These are phyloP conservation scores for Sorex fumeus DNA, from an alignment of 2,113 vertebrate genomes.

Conservation along the genomic window DNA sequence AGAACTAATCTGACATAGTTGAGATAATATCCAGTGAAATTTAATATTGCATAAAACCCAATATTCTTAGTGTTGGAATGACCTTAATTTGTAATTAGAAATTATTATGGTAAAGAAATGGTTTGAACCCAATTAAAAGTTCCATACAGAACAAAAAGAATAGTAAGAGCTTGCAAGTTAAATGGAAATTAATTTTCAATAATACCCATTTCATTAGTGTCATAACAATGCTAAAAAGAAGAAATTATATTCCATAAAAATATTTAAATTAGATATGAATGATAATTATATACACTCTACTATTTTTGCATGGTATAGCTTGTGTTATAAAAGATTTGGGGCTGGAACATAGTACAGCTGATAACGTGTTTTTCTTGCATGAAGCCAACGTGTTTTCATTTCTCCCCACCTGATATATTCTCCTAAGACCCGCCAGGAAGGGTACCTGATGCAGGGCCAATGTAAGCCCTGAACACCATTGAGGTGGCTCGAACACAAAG, in stretches of 20 bases:
- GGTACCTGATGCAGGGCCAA: no score
- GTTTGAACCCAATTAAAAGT: not conserved
- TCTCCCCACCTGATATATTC: no score
- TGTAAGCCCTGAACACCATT: no score
- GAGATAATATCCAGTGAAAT: not conserved
- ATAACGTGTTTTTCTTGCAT: not conserved
- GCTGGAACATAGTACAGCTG: conserved; percentile 11
- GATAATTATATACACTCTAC: not conserved
- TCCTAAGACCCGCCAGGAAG: no score
- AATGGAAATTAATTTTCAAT: not conserved
- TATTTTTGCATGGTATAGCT: not conserved
- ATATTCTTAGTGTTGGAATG: not conserved
- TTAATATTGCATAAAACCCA: not conserved
- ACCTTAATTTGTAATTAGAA: conserved; percentile 30
- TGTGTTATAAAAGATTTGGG: conserved; percentile 6
- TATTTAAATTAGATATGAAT: not conserved
- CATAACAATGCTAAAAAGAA: conserved; percentile 12
- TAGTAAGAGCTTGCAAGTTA: not conserved
- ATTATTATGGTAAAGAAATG: not conserved
- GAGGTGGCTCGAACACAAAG: no score
- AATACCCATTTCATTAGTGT: not conserved
- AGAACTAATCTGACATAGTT: conserved; percentile 9
- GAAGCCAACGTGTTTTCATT: no score
- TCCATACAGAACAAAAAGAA: not conserved
- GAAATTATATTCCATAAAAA: not conserved